Evolutionary conservation across 1,140 invertebrate genomes (phyloP).

Genomic region (Meloidogyne exigua): DNA sequence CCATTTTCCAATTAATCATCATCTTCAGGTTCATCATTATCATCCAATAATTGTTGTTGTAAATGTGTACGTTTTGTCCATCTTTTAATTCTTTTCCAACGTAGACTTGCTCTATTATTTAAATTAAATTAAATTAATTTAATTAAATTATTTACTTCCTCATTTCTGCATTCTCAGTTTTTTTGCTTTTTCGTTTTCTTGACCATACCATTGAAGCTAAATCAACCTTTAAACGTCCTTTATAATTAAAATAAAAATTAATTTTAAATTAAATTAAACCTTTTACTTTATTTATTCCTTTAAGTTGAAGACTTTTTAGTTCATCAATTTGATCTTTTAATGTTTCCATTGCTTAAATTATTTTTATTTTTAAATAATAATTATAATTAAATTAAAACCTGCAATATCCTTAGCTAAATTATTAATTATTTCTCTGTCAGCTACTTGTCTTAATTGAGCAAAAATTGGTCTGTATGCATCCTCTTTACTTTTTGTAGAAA

Average conservation of each 20-base stretch:
- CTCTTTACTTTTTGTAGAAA: conserved; percentile 28
- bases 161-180: conserved; percentile 30
- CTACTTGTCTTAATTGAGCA: conserved; percentile 28
- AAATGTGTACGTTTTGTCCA: conserved; percentile 25
- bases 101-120: conserved; percentile 23
- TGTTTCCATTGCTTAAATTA: conserved; percentile 29
- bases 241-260: neutral
- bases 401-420: conserved; percentile 30
- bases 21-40: conserved; percentile 8
- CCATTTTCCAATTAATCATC: neutral
- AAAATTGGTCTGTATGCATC: conserved; percentile 27
- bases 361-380: neutral
- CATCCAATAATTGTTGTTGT: conserved; percentile 1
- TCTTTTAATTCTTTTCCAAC: conserved; percentile 37
- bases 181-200: conserved; percentile 23
- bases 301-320: conserved; percentile 22
- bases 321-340: conserved; percentile 37
- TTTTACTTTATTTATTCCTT: conserved; percentile 33
- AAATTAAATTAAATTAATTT: neutral
- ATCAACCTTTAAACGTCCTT: conserved; percentile 33
- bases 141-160: conserved; percentile 24
- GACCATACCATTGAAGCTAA: conserved; percentile 12
- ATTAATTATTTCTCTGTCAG: conserved; percentile 29
- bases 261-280: conserved; percentile 9
- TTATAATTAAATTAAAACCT: neutral